Base-by-base conservation (phyloP, 2,888 invertebrate genomes). In the Rhingia campestris region DNA sequence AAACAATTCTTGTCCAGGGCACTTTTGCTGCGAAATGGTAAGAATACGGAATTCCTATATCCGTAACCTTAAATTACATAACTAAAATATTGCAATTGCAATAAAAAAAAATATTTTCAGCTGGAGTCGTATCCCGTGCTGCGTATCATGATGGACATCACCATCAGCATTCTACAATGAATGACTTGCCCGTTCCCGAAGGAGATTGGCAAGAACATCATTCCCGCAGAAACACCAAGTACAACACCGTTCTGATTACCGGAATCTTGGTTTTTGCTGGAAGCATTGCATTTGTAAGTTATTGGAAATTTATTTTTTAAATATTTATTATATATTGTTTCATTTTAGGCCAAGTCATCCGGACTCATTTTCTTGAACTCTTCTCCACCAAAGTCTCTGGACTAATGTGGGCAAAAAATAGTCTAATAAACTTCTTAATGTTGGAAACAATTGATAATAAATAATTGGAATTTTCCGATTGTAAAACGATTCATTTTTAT, bases 131-230 rank as follows among this genome's bases (percentile, higher is more conserved):
- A 67, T 90, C 91, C 41, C 89, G 91, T 70, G 89, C 90, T 58
- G 89, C 91, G 14, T 90, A 90, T 49, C 86, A 87, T 64, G 39
- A 7, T 22, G 87, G 87, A 70, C 88, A 88, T 49, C 87, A 88
- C 76, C 89, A 89, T 56, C 63, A 87, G 56, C 88, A 87, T 33
- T 82, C 88, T 39, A 94, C 93, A 9, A 94, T 96, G 94, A 95
- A 96, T 88, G 96, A 97, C 89, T 90, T 96, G 89, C 96, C 96
- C 0, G 92, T 94, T 61, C 97, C 97, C 0, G 92, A 92, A 75
- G 97, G 97, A 70, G 94, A 95, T 30, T 97, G 97, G 96, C 92
- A 96, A 89, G 93, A 95, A 66, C 90, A 93, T 56, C 88, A 96
- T 88, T 93, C 94, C 69, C 93, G 94, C 39, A 93, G 93, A 80